Evolutionary conservation across 2,797 vertebrate genomes (phyloP), one percentile per base, ranked within the genome.

Genomic region (Brachyrhaphis roseni): DNA sequence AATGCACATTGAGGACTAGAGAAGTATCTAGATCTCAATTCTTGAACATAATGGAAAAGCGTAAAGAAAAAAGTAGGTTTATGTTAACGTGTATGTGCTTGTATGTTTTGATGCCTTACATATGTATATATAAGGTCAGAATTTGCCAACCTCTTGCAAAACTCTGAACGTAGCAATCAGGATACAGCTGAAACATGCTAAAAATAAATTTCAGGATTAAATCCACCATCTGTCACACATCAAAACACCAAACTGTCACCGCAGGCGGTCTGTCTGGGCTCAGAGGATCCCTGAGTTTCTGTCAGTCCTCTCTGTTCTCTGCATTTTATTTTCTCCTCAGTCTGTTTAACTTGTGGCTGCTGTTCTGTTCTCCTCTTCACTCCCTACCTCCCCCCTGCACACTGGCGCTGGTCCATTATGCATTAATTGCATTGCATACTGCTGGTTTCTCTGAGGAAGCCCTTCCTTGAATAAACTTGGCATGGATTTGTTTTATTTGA

Each of bases 171-270:
- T 34, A 75, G 16, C n/a, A 31, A 72, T 74, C 84, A 83, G 78
- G 76, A 78, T 1, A 1, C 16, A 78, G 84, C 76, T 74, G 81
- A 85, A 87, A 83, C 66, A 11, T 43, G 49, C 43, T 78, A 51
- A 83, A 84, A 85, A 85, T 84, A 84, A 64, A 78, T 79, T 72
- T 74, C 78, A 74, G 75, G 39, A 43, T 88, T 62, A 82, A 84
- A 79, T 83, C 43, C 39, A 66, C 92, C 90, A 84, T 91, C 91
- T 91, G 88, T 51, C 84, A 31, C 82, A 83, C 84, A 86, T 88
- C 86, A 86, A 88, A 90, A 84, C 85, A 84, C 76, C 81, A 86
- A 80, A 85, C 78, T 82, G 68, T 80, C 79, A 79, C 78, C 80
- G 76, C 84, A 89, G 71, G 76, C 85, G 80, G 70, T 81, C 84